Evolutionary conservation across 2,888 invertebrate species (phyloP).

Genomic region (Cordilura impudica): DNA sequence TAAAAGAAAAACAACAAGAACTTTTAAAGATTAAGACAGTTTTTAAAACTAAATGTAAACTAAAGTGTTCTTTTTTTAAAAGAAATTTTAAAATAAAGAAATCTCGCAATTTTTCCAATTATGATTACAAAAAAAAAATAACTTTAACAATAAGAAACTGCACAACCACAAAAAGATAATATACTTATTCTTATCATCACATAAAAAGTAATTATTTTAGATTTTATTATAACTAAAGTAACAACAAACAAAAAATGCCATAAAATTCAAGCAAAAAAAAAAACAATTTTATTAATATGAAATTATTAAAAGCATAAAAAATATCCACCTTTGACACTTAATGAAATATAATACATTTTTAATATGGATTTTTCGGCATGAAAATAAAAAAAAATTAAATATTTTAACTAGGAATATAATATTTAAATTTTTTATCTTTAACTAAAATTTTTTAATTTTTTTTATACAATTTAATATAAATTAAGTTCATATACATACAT

Average conservation of each 20-base stretch:
- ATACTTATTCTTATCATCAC: conserved; percentile 39
- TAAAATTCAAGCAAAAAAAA: conserved; percentile 33
- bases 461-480: neutral
- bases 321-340: neutral
- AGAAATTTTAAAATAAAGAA: conserved; percentile 10
- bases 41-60: conserved; percentile 60
- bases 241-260: conserved; percentile 31
- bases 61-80: conserved; percentile 1
- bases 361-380: neutral
- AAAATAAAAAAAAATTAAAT: neutral
- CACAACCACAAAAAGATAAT: conserved; percentile 20
- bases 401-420: neutral
- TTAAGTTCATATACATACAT: neutral
- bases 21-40: conserved; percentile 35
- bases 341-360: too few species aligned
- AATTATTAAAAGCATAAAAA: conserved; percentile 4
- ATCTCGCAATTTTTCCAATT: conserved; percentile 45
- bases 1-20: neutral
- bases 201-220: conserved; percentile 11
- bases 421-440: too few species aligned
- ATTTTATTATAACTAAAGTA: conserved; percentile 13
- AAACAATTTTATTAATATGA: conserved; percentile 9
- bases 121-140: neutral
- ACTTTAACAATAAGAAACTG: conserved; percentile 12
- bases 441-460: neutral